Evolutionary conservation across 2,113 vertebrate species (phyloP), one percentile per base, ranked within the genome.

Genomic region (Hydropotes inermis): DNA sequence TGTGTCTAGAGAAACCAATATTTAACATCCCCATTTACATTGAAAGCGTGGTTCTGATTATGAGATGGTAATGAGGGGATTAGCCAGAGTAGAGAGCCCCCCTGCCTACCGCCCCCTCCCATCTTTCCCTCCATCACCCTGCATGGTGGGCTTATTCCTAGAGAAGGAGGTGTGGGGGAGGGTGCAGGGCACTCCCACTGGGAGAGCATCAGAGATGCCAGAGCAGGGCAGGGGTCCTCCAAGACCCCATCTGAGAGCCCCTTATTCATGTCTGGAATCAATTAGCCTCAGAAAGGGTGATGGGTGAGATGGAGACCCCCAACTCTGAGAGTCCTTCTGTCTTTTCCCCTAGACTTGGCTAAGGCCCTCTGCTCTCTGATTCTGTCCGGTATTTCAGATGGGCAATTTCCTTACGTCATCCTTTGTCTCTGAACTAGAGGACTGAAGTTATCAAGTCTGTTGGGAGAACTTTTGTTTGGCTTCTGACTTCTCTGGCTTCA

Each of bases 1-100:
- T 79, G 50, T 81, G 83, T 95, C 97, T 96, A 89, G 87, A 93
- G 98, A 97, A 98, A 98, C 97, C 98, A 98, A 98, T 98, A 98
- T 98, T 98, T 98, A 98, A 98, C 97, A 98, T 90, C 82, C 98
- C 97, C 98, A 98, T 98, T 98, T 98, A 98, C 98, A 98, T 98
- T 95, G 96, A 97, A 98, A 98, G 98, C 98, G 98, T 93, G 98
- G 78, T 96, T 98, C 98, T 98, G 98, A 98, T 98, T 98, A 98
- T 98, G 98, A 97, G 96, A 98, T 98, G 98, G 98, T 98, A 98
- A 98, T 98, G 98, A 98, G 91, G 94, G 97, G 97, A 98, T 98
- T 98, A 98, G 94, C 81, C 76, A 45, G 86, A 92, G 88, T 86
- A 97, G 52, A 97, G 88, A 79, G 92, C 67, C 94, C 94, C 89